These are phyloP conservation scores for Dermochelys coriacea DNA, from an alignment of 2,797 vertebrate genomes.

Conservation along the genomic window DNA sequence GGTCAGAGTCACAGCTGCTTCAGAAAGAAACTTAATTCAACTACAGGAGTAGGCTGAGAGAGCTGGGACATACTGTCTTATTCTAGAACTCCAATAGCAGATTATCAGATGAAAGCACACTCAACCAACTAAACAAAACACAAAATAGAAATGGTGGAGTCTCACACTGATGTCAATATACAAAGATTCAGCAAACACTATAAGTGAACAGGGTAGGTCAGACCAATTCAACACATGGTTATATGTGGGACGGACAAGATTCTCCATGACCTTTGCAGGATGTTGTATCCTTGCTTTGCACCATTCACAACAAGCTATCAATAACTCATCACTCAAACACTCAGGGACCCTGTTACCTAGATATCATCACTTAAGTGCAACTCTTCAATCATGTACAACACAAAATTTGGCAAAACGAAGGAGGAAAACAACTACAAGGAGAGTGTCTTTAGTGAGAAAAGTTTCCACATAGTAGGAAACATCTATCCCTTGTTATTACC, in stretches of 20 bases:
- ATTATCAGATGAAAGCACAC: neutral
- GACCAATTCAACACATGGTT: too few relatives aligned
- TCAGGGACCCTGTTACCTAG: neutral
- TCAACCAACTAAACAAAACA: neutral
- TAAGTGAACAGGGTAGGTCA: too few relatives aligned
- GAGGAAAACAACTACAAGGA: neutral
- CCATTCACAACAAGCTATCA: too few relatives aligned
- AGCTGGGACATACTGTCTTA: too few relatives aligned
- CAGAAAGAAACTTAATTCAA: neutral
- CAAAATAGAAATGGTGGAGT: neutral
- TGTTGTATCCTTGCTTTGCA: too few relatives aligned
- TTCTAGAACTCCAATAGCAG: neutral
- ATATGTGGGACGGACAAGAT: too few relatives aligned
- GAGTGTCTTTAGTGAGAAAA: neutral
- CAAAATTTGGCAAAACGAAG: fast-evolving
- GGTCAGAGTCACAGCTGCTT: neutral
- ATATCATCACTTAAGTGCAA: neutral
- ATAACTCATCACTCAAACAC: too few relatives aligned
- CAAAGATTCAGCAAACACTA: too few relatives aligned
- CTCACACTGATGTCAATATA: too few relatives aligned
- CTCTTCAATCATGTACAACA: fast-evolving
- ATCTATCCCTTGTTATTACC: neutral
- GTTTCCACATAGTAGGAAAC: too few relatives aligned
- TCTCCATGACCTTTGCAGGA: too few relatives aligned
- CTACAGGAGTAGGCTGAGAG: neutral